Base-by-base conservation (phyloP, 92 coral and sea anemone genomes). In the Zoanthus gigantus region DNA sequence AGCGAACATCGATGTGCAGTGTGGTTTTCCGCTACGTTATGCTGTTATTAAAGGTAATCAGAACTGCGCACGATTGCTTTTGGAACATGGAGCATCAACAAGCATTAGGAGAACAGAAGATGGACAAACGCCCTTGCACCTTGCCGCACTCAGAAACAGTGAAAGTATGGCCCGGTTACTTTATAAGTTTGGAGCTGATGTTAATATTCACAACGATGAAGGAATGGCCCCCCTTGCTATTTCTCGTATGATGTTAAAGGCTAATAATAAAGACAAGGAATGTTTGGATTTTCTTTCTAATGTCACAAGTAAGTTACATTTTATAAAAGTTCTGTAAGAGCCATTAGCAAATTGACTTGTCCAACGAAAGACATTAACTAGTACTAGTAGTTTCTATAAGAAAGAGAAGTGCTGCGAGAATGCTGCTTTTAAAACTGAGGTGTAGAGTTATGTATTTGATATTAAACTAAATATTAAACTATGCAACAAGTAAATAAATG, bases 171-270 rank as follows among this genome's bases (percentile, higher is more conserved):
- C 94, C 1, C 84, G 89, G 37, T 53, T 93, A 83, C 91, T 95
- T 89, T 84, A 84, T 83, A 95, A 86, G 78, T 95, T 95, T 88
- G 98, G 98, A 3, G 98, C 98, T n/a, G 96, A 95, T 86, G 94
- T 91, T 32, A 93, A 95, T 86, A 92, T 87, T 67, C 90, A 66
- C 47, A 95, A 93, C 72, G 98, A 95, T 73, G 96, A 95, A 78
- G 98, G 98, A 28, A 86, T 95, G 57, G 87, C 94, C 13, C 98
- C 98, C 71, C 73, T 95, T 66, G 94, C 96, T 14, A 95, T 95
- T 6, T 89, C 98, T 4, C 90, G 92, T 72, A 93, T 95, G 98
- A 93, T 93, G 94, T 95, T 86, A 84, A 89, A 87, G 72, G 87
- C 93, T 10, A 91, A 89, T 82, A 87, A 86, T 45, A 66, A 86